A percentile compares a stretch with the other conserved stretches of the same genome.
These are phyloP conservation scores for Formica selysi DNA, from an alignment of 1,140 invertebrate genomes.

Conservation along the genomic window DNA sequence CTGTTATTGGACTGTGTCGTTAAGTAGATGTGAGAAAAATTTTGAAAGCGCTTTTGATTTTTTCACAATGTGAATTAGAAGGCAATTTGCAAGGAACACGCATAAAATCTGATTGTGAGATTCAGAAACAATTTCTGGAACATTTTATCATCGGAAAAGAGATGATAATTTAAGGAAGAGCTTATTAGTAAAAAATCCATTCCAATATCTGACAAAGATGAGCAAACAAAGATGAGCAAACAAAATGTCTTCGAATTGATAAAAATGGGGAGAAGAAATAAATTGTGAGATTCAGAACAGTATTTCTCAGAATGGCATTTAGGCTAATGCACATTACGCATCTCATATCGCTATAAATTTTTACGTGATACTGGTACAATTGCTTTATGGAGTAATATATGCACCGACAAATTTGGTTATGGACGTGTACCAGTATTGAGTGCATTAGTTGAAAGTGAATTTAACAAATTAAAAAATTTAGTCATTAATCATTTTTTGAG, in stretches of 20 bases:
- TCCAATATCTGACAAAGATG: not conserved
- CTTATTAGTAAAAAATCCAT: not conserved
- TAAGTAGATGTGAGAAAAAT: too few relatives aligned
- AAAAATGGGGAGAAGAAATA: not conserved
- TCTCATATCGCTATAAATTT: not conserved
- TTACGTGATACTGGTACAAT: not conserved
- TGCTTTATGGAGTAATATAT: not conserved
- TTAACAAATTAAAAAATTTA: conserved; percentile 33
- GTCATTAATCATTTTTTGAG: not conserved
- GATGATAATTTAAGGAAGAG: not conserved
- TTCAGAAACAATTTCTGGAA: conserved; percentile 11
- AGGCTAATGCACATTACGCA: conserved; percentile 7
- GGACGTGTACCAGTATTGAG: conserved; percentile 18
- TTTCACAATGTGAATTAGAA: too few relatives aligned
- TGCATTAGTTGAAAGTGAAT: not conserved
- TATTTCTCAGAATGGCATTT: not conserved
- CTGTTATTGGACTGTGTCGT: too few relatives aligned
- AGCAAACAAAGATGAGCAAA: not conserved
- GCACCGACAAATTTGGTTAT: conserved; percentile 7
- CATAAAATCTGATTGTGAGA: not conserved
- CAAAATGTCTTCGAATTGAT: not conserved
- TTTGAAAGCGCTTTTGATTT: too few relatives aligned
- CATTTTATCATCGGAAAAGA: conserved; percentile 1
- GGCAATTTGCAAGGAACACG: not conserved
- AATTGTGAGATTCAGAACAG: not conserved